A percentile compares a stretch with the other conserved stretches of the same genome.
phyloP scores from a whole-genome alignment of 2,888 invertebrate species.

The Troides helena region DNA sequence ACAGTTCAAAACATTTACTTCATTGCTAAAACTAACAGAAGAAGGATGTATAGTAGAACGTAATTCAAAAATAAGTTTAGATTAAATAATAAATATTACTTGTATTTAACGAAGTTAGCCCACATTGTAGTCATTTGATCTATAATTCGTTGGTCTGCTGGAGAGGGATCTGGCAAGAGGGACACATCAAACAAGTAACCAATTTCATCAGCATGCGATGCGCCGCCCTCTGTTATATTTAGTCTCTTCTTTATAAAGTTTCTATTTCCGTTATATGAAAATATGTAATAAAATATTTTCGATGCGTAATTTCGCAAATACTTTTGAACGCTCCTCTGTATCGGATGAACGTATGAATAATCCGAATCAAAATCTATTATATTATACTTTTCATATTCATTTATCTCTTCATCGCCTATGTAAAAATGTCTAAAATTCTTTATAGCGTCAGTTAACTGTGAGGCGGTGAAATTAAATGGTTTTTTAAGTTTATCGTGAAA shows the following conservation, averaged over 20 bases:
- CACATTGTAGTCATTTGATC: slow-evolving; percentile 44
- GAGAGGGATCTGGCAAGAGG: slow-evolving; percentile 32
- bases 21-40: too few species aligned
- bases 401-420: slow-evolving; percentile 48
- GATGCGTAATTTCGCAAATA: slow-evolving; percentile 40
- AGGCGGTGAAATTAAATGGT: too few species aligned
- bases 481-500: too few species aligned
- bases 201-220: slow-evolving; percentile 46
- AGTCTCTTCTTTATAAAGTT: slow-evolving; percentile 43
- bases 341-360: slow-evolving; percentile 42
- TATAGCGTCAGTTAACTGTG: too few species aligned
- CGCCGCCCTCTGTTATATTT: slow-evolving; percentile 38
- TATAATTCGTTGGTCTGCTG: slow-evolving; percentile 46
- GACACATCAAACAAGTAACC: slow-evolving; percentile 48
- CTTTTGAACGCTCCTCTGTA: slow-evolving; percentile 42
- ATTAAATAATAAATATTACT: slow-evolving; percentile 31
- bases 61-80: too few species aligned
- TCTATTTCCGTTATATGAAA: slow-evolving; percentile 51
- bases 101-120: slow-evolving; percentile 47
- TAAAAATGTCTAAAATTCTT: slow-evolving; percentile 47
- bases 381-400: slow-evolving; percentile 32
- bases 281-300: slow-evolving; percentile 50
- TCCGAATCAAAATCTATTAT: slow-evolving; percentile 50
- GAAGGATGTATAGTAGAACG: too few species aligned
- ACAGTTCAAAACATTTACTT: too few species aligned